Conservation (phyloP, 2,888 invertebrate genomes). For the Prosapia bicincta region DNA sequence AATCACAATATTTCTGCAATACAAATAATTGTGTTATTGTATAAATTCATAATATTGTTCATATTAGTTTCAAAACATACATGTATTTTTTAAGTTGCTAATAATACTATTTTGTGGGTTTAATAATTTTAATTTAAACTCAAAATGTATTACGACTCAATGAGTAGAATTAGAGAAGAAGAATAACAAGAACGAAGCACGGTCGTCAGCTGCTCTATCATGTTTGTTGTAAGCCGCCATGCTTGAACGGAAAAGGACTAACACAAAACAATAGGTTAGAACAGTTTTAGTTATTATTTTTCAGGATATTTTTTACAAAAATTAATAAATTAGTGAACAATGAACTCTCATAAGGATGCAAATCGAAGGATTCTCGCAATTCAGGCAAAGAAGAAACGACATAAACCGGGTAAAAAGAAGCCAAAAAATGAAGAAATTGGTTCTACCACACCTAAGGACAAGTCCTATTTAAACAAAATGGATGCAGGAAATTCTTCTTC, state of each 20-base stretch:
- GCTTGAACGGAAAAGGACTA: conserved; percentile 21
- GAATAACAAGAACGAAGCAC: not conserved
- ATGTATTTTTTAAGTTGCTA: too few species aligned
- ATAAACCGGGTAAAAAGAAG: conserved; percentile 83
- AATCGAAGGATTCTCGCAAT: conserved; percentile 88
- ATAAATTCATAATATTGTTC: too few species aligned
- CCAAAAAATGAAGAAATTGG: conserved; percentile 35
- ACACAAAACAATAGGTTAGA: conserved; percentile 25
- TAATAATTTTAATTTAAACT: too few species aligned
- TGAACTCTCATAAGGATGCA: conserved; percentile 62
- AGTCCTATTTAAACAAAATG: conserved; percentile 31
- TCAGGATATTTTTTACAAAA: conserved; percentile 13
- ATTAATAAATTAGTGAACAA: conserved; percentile 16
- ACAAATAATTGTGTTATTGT: too few species aligned
- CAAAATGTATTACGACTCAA: too few species aligned
- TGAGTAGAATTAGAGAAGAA: too few species aligned
- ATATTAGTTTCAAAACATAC: too few species aligned
- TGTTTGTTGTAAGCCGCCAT: conserved; percentile 17
- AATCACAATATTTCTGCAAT: too few species aligned
- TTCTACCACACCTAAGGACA: conserved; percentile 36
- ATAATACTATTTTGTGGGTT: too few species aligned
- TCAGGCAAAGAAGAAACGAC: conserved; percentile 88
- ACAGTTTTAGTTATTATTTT: conserved; percentile 15
- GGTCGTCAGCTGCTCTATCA: not conserved
- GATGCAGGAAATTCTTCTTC: conserved; percentile 54